A percentile compares a stretch with the other conserved stretches of the same genome.
phyloP scores from a whole-genome alignment of 1,140 invertebrate genomes.

The Drosophila parvula region DNA sequence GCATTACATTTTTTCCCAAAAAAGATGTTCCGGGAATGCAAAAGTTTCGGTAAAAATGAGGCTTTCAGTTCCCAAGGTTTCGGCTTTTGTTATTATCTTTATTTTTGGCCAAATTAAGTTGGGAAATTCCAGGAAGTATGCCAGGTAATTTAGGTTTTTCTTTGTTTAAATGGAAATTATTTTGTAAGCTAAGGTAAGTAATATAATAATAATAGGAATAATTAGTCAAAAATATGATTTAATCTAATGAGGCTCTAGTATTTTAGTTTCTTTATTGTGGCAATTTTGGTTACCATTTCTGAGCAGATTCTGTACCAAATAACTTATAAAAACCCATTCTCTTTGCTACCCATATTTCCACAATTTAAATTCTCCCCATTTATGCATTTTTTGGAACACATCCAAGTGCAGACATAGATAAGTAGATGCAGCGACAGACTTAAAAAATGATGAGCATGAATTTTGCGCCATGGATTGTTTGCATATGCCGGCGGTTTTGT shows the following conservation, averaged over 20 bases:
- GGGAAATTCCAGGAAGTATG: slow-evolving; percentile 7
- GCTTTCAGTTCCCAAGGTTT: slow-evolving; percentile 24
- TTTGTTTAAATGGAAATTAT: background rate
- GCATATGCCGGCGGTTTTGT: slow-evolving; percentile 28
- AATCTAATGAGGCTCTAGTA: fast-evolving
- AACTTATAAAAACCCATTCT: background rate
- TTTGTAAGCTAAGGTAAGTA: background rate
- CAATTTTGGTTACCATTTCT: background rate
- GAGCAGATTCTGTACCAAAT: background rate
- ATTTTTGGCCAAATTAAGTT: background rate
- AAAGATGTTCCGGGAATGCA: slow-evolving; percentile 9
- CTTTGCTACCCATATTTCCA: background rate
- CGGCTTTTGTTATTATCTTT: background rate
- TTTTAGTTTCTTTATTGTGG: background rate
- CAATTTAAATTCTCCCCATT: background rate
- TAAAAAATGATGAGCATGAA: background rate
- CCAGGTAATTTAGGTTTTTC: background rate
- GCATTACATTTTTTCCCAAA: slow-evolving; percentile 18
- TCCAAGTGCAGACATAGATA: slow-evolving; percentile 6
- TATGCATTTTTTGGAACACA: slow-evolving; percentile 23
- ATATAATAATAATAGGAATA: background rate
- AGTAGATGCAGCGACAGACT: slow-evolving; percentile 23
- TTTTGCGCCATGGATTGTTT: slow-evolving; percentile 32
- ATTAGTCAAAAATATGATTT: background rate
- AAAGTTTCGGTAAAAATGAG: slow-evolving; percentile 17